These are phyloP conservation scores for Australoheros scitulus DNA, from an alignment of 2,113 vertebrate genomes.

Conservation along the genomic window DNA sequence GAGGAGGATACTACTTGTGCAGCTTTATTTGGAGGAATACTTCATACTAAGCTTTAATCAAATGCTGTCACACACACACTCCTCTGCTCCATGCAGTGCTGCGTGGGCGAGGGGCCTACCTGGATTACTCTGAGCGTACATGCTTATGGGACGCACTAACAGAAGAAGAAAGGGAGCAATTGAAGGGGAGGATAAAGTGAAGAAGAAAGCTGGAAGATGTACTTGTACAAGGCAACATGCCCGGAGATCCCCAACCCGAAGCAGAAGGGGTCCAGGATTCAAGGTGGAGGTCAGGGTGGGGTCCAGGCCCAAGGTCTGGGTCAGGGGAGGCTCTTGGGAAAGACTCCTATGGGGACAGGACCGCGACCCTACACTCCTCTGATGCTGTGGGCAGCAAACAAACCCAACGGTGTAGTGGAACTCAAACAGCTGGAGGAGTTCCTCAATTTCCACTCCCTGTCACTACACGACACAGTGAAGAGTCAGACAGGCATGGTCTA, in stretches of 20 bases:
- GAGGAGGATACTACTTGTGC: conserved; percentile 5
- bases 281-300: conserved; percentile 37
- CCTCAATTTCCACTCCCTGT: conserved; percentile 83
- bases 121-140: conserved; percentile 66
- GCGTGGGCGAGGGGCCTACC: conserved; percentile 66
- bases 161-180: conserved; percentile 47
- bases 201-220: conserved; percentile 76
- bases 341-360: conserved; percentile 1
- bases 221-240: conserved; percentile 87
- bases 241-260: conserved; percentile 84
- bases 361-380: conserved; percentile 49
- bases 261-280: conserved; percentile 72
- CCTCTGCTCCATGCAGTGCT: conserved; percentile 31
- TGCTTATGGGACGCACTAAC: conserved; percentile 56
- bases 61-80: conserved; percentile 19
- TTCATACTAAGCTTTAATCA: conserved; percentile 23
- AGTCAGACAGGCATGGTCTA: conserved; percentile 85
- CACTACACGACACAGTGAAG: conserved; percentile 80
- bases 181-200: conserved; percentile 61
- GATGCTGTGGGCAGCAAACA: conserved; percentile 67
- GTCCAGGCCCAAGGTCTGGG: conserved; percentile 39
- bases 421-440: conserved; percentile 86
- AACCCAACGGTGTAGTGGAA: conserved; percentile 61
- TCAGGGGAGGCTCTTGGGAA: conserved; percentile 65
- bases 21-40: conserved; percentile 12